Evolutionary conservation across 2,113 vertebrate genomes (phyloP).

Genomic region (Urocolius indicus): DNA sequence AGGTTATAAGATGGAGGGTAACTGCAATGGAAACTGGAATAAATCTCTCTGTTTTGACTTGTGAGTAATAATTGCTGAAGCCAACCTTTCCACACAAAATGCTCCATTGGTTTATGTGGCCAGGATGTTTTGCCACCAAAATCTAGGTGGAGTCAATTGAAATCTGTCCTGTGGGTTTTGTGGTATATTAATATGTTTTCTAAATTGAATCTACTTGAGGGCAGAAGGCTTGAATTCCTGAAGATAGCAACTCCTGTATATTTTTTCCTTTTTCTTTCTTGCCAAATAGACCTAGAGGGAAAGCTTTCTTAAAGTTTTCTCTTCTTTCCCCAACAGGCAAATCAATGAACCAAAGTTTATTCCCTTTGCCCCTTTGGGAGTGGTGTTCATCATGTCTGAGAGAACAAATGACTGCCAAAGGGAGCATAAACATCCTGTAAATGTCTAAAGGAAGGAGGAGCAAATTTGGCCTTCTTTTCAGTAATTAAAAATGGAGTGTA

Average conservation of each 20-base stretch:
- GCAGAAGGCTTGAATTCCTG: slow-evolving; percentile 61
- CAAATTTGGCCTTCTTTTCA: neutral
- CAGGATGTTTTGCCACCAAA: slow-evolving; percentile 69
- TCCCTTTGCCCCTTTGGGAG: slow-evolving; percentile 1
- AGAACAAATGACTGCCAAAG: neutral
- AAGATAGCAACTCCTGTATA: slow-evolving; percentile 44
- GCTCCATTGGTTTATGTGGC: slow-evolving; percentile 38
- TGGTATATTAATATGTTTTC: slow-evolving; percentile 51
- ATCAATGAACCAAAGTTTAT: slow-evolving; percentile 52
- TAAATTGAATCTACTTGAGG: slow-evolving; percentile 61
- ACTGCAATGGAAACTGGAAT: slow-evolving; percentile 67
- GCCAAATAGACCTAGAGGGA: slow-evolving; percentile 64
- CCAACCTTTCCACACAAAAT: slow-evolving; percentile 31
- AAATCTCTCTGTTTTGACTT: slow-evolving; percentile 71
- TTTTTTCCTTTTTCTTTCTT: slow-evolving; percentile 62
- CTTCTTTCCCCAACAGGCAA: neutral
- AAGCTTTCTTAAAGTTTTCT: slow-evolving; percentile 50
- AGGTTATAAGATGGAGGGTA: slow-evolving; percentile 34
- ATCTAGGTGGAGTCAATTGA: slow-evolving; percentile 68
- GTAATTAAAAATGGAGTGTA: neutral
- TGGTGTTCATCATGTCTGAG: neutral
- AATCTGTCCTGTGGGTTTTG: slow-evolving; percentile 61
- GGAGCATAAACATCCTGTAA: slow-evolving; percentile 2
- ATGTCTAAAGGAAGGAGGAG: neutral
- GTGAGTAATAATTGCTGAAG: slow-evolving; percentile 67